phyloP scores from a whole-genome alignment of 2,113 vertebrate genomes.

The Takifugu bimaculatus region DNA sequence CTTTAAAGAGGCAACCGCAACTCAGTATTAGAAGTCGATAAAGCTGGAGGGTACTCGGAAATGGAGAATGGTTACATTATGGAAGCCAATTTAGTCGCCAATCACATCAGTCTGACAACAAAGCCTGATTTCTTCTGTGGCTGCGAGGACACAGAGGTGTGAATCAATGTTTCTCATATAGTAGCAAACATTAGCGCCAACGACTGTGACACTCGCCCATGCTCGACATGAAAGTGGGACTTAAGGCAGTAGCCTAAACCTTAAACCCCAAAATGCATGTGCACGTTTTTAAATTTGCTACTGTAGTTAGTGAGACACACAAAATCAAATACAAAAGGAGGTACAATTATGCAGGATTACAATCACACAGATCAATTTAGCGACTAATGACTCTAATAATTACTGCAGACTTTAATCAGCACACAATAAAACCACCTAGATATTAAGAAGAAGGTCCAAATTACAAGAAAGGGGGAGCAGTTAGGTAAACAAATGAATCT shows the following conservation, averaged over 20 bases:
- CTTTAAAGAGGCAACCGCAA: neutral
- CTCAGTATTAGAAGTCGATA: neutral
- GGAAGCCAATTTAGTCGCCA: too few species aligned
- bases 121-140: too few species aligned
- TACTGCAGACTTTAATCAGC: constrained; percentile 58
- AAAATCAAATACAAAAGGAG: constrained; percentile 16
- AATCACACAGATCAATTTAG: constrained; percentile 57
- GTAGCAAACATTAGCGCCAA: too few species aligned
- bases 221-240: too few species aligned
- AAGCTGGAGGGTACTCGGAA: neutral
- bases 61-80: too few species aligned
- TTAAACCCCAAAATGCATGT: too few species aligned
- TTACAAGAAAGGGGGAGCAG: constrained; percentile 28
- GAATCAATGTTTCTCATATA: too few species aligned
- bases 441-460: constrained; percentile 51
- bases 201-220: too few species aligned
- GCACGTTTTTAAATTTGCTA: constrained; percentile 3
- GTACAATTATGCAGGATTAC: constrained; percentile 10
- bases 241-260: too few species aligned
- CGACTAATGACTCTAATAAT: constrained; percentile 40
- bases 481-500: constrained; percentile 65
- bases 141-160: too few species aligned
- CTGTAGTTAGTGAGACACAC: neutral
- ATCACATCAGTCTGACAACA: too few species aligned
- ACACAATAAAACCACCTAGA: constrained; percentile 47